Evolutionary conservation across 2,113 vertebrate species (phyloP), one percentile per base, ranked within the genome.

Genomic region (Nothobranchius kuhntae): DNA sequence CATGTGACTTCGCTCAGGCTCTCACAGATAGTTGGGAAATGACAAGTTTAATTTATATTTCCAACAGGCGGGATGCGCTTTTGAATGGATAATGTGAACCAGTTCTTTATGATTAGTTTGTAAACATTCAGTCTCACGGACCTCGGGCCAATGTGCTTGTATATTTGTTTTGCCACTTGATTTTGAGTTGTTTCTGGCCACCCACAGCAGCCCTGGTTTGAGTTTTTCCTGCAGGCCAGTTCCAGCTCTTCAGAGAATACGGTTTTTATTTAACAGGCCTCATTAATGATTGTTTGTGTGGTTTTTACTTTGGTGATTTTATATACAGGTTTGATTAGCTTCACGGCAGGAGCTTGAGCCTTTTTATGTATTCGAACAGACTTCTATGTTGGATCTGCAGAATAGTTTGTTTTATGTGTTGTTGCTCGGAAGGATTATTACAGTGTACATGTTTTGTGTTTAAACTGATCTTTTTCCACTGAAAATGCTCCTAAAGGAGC

Each of bases 51-150:
- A 74, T 64, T 59, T 17, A 51, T 71, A 46, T 86, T 80, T 7
- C 65, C 78, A 86, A 84, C 79, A 75, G 55, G 53, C 47, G 1
- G 50, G 45, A 13, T 53, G 54, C 71, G 73, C 64, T 71, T 68
- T 46, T 61, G 67, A 26, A 61, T 64, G 83, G 66, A 73, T 76
- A 63, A 85, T 75, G 55, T 36, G 44, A 77, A 55, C 73, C 74
- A 74, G 71, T 50, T 73, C 62, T 57, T 71, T 78, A 65, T 60
- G 77, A 83, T 76, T 79, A 75, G 76, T 87, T 90, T 83, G 88
- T 88, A 88, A 90, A 91, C 89, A 83, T 78, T 78, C 72, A 91
- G 71, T 90, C 82, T 83, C 66, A 57, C 67, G 51, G 68, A 73
- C 15, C 40, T 46, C 53, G 51, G 59, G 36, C 21, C 64, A 81